Conservation (phyloP, 2,797 vertebrate species). For the Diglossa cyanea region DNA sequence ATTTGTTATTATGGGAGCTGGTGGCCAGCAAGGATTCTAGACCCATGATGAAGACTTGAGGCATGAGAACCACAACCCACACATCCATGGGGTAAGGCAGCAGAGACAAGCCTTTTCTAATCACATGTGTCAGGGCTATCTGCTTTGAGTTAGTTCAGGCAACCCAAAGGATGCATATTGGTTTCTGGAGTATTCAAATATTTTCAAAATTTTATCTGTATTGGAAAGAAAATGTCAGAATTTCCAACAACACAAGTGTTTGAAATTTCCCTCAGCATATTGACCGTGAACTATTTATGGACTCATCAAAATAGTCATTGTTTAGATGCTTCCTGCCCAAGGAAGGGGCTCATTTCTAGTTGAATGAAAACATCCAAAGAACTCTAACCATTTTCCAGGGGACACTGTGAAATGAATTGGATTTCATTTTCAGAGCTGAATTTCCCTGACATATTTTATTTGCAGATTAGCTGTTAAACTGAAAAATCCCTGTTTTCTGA, state of each 20-base stretch:
- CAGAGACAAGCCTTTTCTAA: background rate
- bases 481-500: background rate
- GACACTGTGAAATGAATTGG: background rate
- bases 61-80: background rate
- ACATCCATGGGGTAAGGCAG: background rate
- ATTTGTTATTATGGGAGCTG: background rate
- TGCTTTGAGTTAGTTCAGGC: background rate
- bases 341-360: background rate
- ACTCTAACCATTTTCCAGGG: background rate
- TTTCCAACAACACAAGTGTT: background rate
- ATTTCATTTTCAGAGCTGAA: background rate
- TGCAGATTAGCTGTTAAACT: background rate
- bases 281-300: background rate
- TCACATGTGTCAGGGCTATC: background rate
- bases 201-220: background rate
- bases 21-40: background rate
- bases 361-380: background rate
- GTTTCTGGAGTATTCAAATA: background rate
- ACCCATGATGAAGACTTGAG: fast-evolving
- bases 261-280: background rate
- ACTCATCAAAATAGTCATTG: background rate
- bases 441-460: background rate
- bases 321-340: background rate
- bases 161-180: background rate
- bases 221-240: background rate